Evolutionary conservation across 2,888 invertebrate genomes (phyloP).

Genomic region (Eristalis arbustorum): DNA sequence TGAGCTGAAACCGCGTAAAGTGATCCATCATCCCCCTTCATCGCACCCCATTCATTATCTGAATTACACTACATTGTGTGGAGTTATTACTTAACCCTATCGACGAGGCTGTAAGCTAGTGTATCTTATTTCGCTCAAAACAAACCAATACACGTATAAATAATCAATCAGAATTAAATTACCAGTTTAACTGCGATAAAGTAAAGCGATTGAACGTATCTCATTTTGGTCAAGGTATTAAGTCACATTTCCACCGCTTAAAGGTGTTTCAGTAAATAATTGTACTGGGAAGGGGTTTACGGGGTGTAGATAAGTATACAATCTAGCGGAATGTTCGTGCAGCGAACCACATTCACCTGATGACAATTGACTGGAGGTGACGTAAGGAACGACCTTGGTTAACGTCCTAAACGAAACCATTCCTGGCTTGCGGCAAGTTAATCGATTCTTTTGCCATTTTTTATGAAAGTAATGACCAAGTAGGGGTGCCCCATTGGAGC

Average conservation of each 20-base stretch:
- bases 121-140: neutral
- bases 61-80: constrained; percentile 1
- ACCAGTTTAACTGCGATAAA: neutral
- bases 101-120: neutral
- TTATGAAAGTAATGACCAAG: constrained; percentile 31
- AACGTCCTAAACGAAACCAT: constrained; percentile 13
- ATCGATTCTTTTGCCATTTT: constrained; percentile 40
- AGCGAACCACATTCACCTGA: constrained; percentile 15
- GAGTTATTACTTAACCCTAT: neutral
- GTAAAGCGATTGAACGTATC: neutral
- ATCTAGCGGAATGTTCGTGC: constrained; percentile 23
- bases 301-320: constrained; percentile 3
- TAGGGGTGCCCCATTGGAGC: constrained; percentile 8
- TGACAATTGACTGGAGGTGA: constrained; percentile 31
- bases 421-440: constrained; percentile 25
- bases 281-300: constrained; percentile 41
- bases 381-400: constrained; percentile 55
- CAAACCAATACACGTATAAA: neutral
- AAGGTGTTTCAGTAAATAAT: constrained; percentile 16
- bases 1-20: constrained; percentile 15
- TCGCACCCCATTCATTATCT: constrained; percentile 1
- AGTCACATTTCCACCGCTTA: constrained; percentile 20
- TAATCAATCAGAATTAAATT: constrained; percentile 9
- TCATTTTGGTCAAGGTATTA: neutral
- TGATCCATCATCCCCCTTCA: neutral